Evolutionary conservation across 2,113 vertebrate species (phyloP), one percentile per base, ranked within the genome.

Genomic region (Thalassarche chlororhynchos): DNA sequence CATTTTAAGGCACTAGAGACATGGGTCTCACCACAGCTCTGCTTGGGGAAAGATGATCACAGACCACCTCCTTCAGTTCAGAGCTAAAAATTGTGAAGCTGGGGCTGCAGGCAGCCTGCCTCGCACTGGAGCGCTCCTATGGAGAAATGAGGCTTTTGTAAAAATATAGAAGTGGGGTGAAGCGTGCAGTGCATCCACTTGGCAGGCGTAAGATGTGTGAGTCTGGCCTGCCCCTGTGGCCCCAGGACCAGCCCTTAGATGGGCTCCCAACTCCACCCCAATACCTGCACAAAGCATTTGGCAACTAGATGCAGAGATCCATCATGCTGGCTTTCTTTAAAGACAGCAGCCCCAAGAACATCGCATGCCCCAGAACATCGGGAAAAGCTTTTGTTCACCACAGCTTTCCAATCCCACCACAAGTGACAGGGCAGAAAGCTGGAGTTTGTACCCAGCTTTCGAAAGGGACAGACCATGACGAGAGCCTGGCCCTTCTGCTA

Each of bases 401-500:
- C 14, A 69, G 79, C 34, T 80, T 16, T 75, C 17, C 29, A 51
- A 61, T 26, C 34, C 36, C 46, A n/a, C 10, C 23, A 4, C 14
- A 54, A 14, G 11, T 2, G 14, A 74, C 9, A 14, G 51, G 29
- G 44, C 34, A 60, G 46, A 47, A 90, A 42, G 38, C 46, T 65
- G 55, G 55, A 79, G 40, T 3, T 82, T 98, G 97, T 96, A 65
- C 55, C 96, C 96, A 87, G 89, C 97, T 65, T 95, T 95, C 70
- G 91, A 94, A 97, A 98, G 87, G 87, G 86, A 69, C 71, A 97
- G 92, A 19, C 83, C 29, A 95, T 1, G 8, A 54, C 0, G 0
- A 47, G 14, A 26, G 87, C 81, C 93, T 42, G 92, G 54, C 93
- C 97, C 97, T 98, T 98, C 96, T 98, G 97, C 93, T 89, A 97